These are phyloP conservation scores for Podargus strigoides DNA, from an alignment of 2,797 vertebrate species.

Conservation along the genomic window DNA sequence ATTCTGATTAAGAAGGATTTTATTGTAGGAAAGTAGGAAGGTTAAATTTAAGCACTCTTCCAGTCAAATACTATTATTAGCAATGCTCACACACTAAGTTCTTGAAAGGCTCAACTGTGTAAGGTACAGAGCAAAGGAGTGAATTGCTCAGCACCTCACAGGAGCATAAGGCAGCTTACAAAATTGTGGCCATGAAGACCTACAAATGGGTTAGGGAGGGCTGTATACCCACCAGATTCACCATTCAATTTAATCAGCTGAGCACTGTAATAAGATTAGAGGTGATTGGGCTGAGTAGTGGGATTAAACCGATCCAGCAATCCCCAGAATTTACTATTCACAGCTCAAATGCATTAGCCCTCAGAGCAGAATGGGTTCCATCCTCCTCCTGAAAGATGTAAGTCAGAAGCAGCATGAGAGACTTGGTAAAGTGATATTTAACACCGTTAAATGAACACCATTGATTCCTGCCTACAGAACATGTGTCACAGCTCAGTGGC, in stretches of 20 bases:
- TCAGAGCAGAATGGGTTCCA: slow-evolving; percentile 7
- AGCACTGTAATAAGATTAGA: slow-evolving; percentile 62
- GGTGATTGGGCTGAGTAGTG: slow-evolving; percentile 42
- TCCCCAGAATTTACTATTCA: slow-evolving; percentile 50
- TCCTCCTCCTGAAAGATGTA: not conserved
- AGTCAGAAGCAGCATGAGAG: not conserved
- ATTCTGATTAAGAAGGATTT: not conserved
- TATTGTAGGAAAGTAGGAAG: not conserved
- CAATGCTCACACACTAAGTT: not conserved
- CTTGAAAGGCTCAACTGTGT: not conserved
- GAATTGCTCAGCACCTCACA: not conserved
- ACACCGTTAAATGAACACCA: not conserved
- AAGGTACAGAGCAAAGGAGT: not conserved
- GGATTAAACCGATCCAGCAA: slow-evolving; percentile 60
- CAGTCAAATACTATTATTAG: slow-evolving; percentile 8
- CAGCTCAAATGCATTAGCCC: slow-evolving; percentile 24
- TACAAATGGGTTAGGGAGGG: slow-evolving; percentile 1
- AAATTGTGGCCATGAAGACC: not conserved
- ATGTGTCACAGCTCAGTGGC: not conserved
- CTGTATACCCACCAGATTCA: slow-evolving; percentile 35
- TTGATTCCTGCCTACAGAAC: not conserved
- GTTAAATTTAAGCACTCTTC: not conserved
- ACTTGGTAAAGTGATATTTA: not conserved
- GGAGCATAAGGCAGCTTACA: not conserved
- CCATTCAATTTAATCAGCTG: slow-evolving; percentile 57